Conservation (phyloP, 2,888 invertebrate genomes). For the Argyresthia goedartella region DNA sequence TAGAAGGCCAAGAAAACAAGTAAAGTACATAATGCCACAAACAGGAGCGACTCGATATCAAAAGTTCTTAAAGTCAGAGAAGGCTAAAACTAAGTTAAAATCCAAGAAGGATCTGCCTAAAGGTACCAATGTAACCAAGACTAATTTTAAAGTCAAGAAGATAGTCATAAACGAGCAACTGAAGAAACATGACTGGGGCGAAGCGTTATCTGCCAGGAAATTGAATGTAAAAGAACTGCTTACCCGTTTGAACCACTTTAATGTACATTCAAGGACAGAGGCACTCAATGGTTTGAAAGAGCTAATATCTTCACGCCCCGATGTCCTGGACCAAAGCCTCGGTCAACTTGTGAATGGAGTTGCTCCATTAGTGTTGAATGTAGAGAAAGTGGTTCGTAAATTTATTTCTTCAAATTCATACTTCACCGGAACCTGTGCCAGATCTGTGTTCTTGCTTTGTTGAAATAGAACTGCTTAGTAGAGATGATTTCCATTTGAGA, state of each 20-base stretch:
- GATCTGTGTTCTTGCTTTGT: background rate
- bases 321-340: constrained; percentile 69
- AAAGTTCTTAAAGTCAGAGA: constrained; percentile 85
- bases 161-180: constrained; percentile 87
- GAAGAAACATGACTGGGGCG: constrained; percentile 56
- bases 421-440: background rate
- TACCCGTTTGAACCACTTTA: constrained; percentile 81
- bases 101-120: constrained; percentile 83
- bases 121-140: constrained; percentile 90
- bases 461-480: background rate
- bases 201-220: constrained; percentile 76
- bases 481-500: background rate
- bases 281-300: constrained; percentile 74
- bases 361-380: constrained; percentile 78
- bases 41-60: constrained; percentile 73
- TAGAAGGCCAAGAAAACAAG: background rate
- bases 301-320: constrained; percentile 42
- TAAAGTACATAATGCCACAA: constrained; percentile 36
- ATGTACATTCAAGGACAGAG: constrained; percentile 75
- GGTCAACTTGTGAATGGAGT: constrained; percentile 77
- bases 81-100: constrained; percentile 91
- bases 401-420: too few species aligned
- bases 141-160: constrained; percentile 89
- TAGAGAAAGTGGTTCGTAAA: constrained; percentile 71
- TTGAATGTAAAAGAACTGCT: constrained; percentile 80